Evolutionary conservation across 2,113 vertebrate species (phyloP).

Genomic region (Oncorhynchus gorbuscha): DNA sequence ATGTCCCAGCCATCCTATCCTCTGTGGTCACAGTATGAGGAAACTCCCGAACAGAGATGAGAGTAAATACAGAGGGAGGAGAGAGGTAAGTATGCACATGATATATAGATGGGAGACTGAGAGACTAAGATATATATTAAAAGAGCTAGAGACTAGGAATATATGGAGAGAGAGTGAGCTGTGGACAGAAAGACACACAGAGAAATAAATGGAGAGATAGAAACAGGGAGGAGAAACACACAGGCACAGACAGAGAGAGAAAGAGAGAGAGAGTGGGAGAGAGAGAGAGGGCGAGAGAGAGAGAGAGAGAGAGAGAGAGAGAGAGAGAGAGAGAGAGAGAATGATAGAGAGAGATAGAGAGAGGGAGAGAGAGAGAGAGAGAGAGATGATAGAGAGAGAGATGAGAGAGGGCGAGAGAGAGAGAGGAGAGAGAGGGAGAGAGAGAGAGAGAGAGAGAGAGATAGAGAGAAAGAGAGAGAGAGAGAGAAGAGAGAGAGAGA

Average conservation of each 20-base stretch:
- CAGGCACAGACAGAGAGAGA: neutral
- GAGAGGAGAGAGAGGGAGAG: too few relatives aligned
- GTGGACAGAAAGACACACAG: neutral
- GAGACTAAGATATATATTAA: neutral
- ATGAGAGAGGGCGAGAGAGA: too few relatives aligned
- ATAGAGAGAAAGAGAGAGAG: too few relatives aligned
- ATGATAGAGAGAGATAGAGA: too few relatives aligned
- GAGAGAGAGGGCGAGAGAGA: too few relatives aligned
- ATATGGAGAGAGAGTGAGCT: neutral
- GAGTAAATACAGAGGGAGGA: constrained; percentile 24
- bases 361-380: too few relatives aligned
- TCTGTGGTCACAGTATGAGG: neutral
- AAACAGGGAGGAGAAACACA: neutral
- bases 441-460: too few relatives aligned
- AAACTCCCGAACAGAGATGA: neutral
- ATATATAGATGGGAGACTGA: neutral
- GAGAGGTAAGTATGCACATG: constrained; percentile 1
- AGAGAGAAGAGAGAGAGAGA: too few relatives aligned
- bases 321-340: too few relatives aligned
- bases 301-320: too few relatives aligned
- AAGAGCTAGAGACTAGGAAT: neutral
- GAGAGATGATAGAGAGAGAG: too few relatives aligned
- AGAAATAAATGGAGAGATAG: neutral
- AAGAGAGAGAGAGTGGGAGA: neutral
- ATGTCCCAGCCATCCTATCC: neutral